Conservation (phyloP, 1,140 invertebrate genomes). For the Physella acuta region DNA sequence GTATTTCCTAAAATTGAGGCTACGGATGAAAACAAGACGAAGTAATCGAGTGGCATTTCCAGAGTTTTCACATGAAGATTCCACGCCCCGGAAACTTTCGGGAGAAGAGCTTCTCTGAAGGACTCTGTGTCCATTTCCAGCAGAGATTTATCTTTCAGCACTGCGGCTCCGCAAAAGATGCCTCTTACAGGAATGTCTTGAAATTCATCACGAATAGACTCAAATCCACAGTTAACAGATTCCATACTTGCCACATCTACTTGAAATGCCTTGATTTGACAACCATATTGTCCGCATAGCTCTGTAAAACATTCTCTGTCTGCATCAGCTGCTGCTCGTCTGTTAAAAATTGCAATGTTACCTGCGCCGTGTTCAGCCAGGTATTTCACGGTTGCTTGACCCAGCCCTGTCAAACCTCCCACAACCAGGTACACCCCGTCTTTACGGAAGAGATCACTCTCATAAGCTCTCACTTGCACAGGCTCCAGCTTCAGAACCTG, state of each 20-base stretch:
- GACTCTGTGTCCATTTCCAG: slow-evolving; percentile 32
- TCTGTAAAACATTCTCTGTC: slow-evolving; percentile 26
- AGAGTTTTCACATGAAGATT: slow-evolving; percentile 39
- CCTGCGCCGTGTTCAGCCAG: slow-evolving; percentile 40
- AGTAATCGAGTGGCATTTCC: slow-evolving; percentile 36
- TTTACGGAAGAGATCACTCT: slow-evolving; percentile 20
- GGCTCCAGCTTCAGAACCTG: too few relatives aligned
- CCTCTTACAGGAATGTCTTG: slow-evolving; percentile 33
- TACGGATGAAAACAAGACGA: slow-evolving; percentile 43
- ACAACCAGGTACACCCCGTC: slow-evolving; percentile 40
- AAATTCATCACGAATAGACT: slow-evolving; percentile 9
- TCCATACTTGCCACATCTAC: slow-evolving; percentile 31
- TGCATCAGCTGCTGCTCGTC: slow-evolving; percentile 27
- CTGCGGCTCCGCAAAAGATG: slow-evolving; percentile 42
- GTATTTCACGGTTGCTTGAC: slow-evolving; percentile 38
- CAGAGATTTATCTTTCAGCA: slow-evolving; percentile 34
- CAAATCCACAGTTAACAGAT: slow-evolving; percentile 24
- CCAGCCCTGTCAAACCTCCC: slow-evolving; percentile 47
- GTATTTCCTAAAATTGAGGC: slow-evolving; percentile 36
- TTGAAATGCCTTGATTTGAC: slow-evolving; percentile 26
- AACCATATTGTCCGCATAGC: slow-evolving; percentile 21
- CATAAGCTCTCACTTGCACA: slow-evolving; percentile 1
- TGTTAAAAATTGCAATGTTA: slow-evolving; percentile 33
- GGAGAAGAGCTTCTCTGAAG: slow-evolving; percentile 30
- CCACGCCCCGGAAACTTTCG: slow-evolving; percentile 45